phyloP scores from a whole-genome alignment of 2,113 vertebrate genomes.

The Callithrix jacchus region DNA sequence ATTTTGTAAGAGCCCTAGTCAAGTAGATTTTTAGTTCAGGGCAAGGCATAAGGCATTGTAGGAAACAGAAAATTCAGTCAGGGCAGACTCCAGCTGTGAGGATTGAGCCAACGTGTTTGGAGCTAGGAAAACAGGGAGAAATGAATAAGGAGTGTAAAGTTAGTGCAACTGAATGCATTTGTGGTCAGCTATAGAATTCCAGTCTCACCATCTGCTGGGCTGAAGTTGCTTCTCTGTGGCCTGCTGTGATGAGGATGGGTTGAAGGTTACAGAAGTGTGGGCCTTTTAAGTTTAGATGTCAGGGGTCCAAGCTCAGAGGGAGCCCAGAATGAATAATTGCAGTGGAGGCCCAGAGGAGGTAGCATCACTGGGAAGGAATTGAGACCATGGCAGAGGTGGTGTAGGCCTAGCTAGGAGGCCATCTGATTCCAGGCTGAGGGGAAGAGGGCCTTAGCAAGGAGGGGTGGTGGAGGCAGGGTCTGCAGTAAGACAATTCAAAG shows the following conservation, averaged over 20 bases:
- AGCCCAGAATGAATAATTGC: background rate
- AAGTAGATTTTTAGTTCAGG: background rate
- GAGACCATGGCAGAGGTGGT: background rate
- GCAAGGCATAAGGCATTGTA: background rate
- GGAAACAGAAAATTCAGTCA: background rate
- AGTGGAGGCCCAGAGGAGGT: background rate
- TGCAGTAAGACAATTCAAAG: background rate
- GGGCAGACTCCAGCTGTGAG: background rate
- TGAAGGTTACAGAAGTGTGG: background rate
- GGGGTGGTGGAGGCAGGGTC: background rate
- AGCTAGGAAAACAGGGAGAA: background rate
- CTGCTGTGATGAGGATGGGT: background rate
- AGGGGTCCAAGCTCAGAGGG: background rate
- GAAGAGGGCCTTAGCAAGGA: background rate
- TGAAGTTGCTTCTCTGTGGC: background rate
- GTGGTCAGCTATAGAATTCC: background rate
- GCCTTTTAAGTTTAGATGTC: background rate
- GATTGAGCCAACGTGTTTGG: background rate
- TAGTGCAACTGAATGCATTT: background rate
- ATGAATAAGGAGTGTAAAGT: background rate
- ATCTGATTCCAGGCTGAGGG: background rate
- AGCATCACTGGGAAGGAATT: background rate
- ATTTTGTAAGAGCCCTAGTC: background rate
- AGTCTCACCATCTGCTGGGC: background rate
- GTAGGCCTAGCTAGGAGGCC: background rate